phyloP scores from a whole-genome alignment of 1,140 invertebrate genomes.

The Varroa destructor region DNA sequence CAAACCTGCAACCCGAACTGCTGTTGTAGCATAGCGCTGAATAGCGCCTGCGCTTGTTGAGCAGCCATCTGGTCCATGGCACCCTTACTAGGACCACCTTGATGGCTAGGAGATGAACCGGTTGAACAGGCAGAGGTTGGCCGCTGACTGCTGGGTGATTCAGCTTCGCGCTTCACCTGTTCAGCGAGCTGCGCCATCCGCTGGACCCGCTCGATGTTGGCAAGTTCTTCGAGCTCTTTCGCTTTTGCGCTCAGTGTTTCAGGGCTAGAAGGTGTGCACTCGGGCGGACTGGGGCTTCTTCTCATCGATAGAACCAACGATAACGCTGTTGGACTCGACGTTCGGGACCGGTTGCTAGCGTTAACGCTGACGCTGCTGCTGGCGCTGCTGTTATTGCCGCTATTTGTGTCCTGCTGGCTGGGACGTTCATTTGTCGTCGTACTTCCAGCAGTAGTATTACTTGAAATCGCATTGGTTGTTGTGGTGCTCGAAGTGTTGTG shows the following conservation, averaged over 20 bases:
- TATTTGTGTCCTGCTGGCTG: conserved; percentile 27
- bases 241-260: neutral
- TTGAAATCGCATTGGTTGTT: too few species aligned
- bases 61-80: conserved; percentile 1
- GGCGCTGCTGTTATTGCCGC: conserved; percentile 37
- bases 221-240: conserved; percentile 12
- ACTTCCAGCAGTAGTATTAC: neutral
- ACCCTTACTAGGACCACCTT: too few species aligned
- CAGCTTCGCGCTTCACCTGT: conserved; percentile 16
- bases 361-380: conserved; percentile 46
- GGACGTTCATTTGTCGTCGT: neutral
- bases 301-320: conserved; percentile 10
- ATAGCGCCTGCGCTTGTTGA: conserved; percentile 5
- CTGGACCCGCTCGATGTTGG: conserved; percentile 20
- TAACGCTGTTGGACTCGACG: conserved; percentile 23
- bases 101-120: conserved; percentile 15
- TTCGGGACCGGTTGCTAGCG: conserved; percentile 32
- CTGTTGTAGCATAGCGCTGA: conserved; percentile 10
- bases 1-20: conserved; percentile 49
- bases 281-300: neutral
- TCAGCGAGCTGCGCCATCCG: conserved; percentile 3
- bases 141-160: conserved; percentile 29
- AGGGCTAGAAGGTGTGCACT: neutral
- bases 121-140: conserved; percentile 29
- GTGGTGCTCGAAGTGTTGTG: too few species aligned